Evolutionary conservation across 2,888 invertebrate species (phyloP).

Genomic region (Hemithea aestivaria): DNA sequence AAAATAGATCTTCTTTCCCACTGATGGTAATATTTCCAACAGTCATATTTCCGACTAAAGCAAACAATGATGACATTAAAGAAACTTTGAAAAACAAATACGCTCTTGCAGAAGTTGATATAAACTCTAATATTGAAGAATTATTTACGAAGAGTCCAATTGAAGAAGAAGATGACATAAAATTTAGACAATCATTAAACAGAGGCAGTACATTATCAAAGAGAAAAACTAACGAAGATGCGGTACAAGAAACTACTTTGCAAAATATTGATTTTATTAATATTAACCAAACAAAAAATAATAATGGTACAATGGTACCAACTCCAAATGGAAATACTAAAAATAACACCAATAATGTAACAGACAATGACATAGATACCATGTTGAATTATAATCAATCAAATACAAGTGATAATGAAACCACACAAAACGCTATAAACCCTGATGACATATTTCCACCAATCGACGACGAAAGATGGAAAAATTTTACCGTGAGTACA

Average conservation of each 20-base stretch:
- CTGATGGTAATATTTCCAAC: conserved; percentile 22
- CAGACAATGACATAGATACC: too few species aligned
- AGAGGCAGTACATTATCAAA: conserved; percentile 22
- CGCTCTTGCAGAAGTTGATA: neutral
- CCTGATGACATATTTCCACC: conserved; percentile 22
- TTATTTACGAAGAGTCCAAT: too few species aligned
- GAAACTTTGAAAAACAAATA: neutral
- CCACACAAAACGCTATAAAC: conserved; percentile 19
- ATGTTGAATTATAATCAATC: neutral
- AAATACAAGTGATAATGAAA: conserved; percentile 11
- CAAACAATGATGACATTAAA: neutral
- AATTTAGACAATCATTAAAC: conserved; percentile 34
- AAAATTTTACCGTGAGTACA: conserved; percentile 36
- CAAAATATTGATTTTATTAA: conserved; percentile 3
- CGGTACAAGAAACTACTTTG: neutral
- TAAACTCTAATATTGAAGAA: conserved; percentile 2
- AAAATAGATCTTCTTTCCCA: conserved; percentile 15
- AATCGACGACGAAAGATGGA: conserved; percentile 28
- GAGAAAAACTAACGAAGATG: conserved; percentile 5
- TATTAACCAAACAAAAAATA: neutral
- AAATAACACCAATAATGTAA: conserved; percentile 3
- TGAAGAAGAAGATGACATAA: conserved; percentile 32
- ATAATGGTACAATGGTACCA: neutral
- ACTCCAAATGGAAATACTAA: conserved; percentile 2
- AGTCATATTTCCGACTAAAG: too few species aligned